Base-by-base conservation (phyloP, 2,888 invertebrate genomes). In the Melinaea marsaeus region DNA sequence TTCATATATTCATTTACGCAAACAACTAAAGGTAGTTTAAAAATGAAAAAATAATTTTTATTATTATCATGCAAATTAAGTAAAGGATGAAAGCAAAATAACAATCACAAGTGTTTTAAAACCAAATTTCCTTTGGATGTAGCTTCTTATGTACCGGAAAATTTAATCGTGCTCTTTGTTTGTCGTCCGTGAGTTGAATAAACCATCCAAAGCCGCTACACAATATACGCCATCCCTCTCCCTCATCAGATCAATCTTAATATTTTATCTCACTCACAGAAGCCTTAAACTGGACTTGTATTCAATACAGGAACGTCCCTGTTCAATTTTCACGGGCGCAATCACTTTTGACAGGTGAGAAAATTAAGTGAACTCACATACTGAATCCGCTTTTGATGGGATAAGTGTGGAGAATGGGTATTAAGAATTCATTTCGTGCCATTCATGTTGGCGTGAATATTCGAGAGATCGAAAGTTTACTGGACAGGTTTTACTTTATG, bases 101-200 rank as follows among this genome's bases (percentile, higher is more conserved):
- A 69, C 69, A 70, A 72, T 73, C 71, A 65, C 68, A 67, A 70
- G 66, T 69, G 70, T 71, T 70, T 66, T 69, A 69, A 72, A 72
- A 76, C 74, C 77, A 78, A 79, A 79, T 76, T 77, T 76, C 78
- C 76, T 75, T 77, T 79, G 79, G 79, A 76, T 79, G 79, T 76
- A 77, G 74, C 75, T 81, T 80, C 81, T 85, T 84, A 85, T 84
- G 85, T 85, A 84, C 85, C 83, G 85, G 85, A 85, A 85, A 86
- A 86, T 86, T 85, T 85, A 85, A 85, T 86, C 85, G 85, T 74
- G 77, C 80, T 80, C 81, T 83, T 80, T 83, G 84, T 85, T 81
- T 82, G 78, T 77, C 75, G 73, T 77, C 76, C 86, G 86, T 86
- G 86, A 83, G 79, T 80, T 81, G 86, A 86, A 86, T 86, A 84